phyloP scores from a whole-genome alignment of 2,888 invertebrate species.

The Acrobasis suavella region DNA sequence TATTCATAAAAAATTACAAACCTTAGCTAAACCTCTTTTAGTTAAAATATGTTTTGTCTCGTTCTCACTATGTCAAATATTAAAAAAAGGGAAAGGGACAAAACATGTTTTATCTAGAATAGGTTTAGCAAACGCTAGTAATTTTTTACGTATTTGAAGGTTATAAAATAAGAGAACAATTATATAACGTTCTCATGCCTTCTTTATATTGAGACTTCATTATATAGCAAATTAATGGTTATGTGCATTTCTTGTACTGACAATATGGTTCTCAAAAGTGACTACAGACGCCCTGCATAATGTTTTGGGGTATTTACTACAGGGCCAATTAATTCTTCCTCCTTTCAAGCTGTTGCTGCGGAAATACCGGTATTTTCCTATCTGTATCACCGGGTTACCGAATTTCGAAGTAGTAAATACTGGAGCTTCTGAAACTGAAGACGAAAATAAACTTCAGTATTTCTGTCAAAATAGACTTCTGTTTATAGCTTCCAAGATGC shows the following conservation, averaged over 20 bases:
- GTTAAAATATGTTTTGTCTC: too few species aligned
- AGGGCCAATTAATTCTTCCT: conserved; percentile 39
- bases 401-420: conserved; percentile 25
- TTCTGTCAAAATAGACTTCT: too few species aligned
- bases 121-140: too few species aligned
- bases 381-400: conserved; percentile 32
- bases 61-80: too few species aligned
- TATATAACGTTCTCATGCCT: not conserved
- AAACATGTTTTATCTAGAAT: too few species aligned
- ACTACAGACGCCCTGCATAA: conserved; percentile 39
- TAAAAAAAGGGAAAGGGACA: too few species aligned
- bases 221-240: conserved; percentile 33
- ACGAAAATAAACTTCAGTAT: not conserved
- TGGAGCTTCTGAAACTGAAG: conserved; percentile 10
- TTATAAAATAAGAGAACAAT: not conserved
- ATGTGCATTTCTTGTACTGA: conserved; percentile 35
- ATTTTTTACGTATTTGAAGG: too few species aligned
- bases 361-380: conserved; percentile 32
- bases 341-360: conserved; percentile 21
- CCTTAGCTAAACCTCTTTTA: too few species aligned
- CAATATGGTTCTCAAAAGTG: conserved; percentile 36
- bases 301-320: conserved; percentile 34
- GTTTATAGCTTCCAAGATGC: not conserved
- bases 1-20: too few species aligned
- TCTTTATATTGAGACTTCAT: not conserved